These are phyloP conservation scores for Dicaeum eximium DNA, from an alignment of 2,113 vertebrate species.

Conservation along the genomic window DNA sequence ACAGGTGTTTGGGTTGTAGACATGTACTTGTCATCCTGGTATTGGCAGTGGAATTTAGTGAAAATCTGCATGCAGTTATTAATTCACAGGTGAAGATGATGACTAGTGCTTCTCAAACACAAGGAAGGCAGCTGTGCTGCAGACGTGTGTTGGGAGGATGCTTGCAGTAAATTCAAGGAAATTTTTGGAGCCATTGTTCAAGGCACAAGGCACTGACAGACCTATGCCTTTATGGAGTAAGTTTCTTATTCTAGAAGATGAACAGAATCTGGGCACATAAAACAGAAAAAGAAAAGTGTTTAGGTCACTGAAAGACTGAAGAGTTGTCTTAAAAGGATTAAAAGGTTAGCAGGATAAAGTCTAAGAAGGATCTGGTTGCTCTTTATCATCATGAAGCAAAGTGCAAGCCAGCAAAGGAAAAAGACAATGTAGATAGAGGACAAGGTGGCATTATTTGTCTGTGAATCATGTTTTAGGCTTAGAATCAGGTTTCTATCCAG, in stretches of 20 bases:
- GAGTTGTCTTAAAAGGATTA: neutral
- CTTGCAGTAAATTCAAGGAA: neutral
- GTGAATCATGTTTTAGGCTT: neutral
- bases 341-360: neutral
- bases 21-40: neutral
- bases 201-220: neutral
- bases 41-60: neutral
- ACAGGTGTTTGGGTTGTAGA: fast-evolving
- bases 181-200: neutral
- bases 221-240: neutral
- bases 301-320: neutral
- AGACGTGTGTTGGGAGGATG: neutral
- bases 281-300: neutral
- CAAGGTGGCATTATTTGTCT: neutral
- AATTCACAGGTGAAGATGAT: neutral
- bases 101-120: neutral
- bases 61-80: neutral
- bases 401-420: neutral
- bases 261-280: neutral
- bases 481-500: neutral
- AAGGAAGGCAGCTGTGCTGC: neutral
- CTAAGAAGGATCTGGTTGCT: neutral
- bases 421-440: neutral
- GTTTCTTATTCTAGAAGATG: neutral
- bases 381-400: neutral